These are phyloP conservation scores for Cyphomyrmex costatus DNA, from an alignment of 1,140 invertebrate genomes.

Conservation along the genomic window DNA sequence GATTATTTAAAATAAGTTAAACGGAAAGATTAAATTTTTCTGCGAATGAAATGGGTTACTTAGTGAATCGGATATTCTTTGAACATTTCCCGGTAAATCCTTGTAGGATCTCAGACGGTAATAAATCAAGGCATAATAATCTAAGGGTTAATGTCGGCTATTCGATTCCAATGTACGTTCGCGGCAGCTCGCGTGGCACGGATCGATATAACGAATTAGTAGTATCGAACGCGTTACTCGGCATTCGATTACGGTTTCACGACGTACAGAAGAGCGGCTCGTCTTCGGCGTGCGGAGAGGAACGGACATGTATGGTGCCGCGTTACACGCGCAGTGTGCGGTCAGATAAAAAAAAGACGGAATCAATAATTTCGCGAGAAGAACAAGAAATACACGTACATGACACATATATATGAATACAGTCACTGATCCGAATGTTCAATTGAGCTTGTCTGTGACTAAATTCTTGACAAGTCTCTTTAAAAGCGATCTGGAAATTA, in stretches of 20 bases:
- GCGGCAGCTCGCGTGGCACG: conserved; percentile 15
- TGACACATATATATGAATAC: background rate
- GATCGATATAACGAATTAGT: conserved; percentile 58
- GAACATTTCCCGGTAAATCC: conserved; percentile 17
- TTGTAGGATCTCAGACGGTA: background rate
- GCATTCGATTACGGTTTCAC: conserved; percentile 52
- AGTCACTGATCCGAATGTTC: conserved; percentile 10
- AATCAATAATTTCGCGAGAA: conserved; percentile 20
- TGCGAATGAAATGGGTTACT: background rate
- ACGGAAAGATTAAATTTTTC: conserved; percentile 1
- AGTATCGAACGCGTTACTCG: conserved; percentile 41
- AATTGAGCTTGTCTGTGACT: background rate
- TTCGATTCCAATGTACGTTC: conserved; percentile 26
- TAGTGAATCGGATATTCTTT: background rate
- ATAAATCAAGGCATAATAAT: conserved; percentile 31
- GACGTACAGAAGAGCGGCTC: background rate
- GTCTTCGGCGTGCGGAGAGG: background rate
- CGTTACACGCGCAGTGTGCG: background rate
- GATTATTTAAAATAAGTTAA: conserved; percentile 13
- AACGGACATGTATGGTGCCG: background rate
- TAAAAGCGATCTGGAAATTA: background rate
- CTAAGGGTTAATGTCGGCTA: conserved; percentile 27
- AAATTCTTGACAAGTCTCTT: conserved; percentile 16
- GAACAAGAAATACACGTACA: background rate
- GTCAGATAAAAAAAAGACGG: conserved; percentile 10